Percentiles rank a stretch among this genome's conserved stretches.
Evolutionary conservation across 1,140 invertebrate genomes (phyloP).

Genomic region (Condylostylus longicornis): DNA sequence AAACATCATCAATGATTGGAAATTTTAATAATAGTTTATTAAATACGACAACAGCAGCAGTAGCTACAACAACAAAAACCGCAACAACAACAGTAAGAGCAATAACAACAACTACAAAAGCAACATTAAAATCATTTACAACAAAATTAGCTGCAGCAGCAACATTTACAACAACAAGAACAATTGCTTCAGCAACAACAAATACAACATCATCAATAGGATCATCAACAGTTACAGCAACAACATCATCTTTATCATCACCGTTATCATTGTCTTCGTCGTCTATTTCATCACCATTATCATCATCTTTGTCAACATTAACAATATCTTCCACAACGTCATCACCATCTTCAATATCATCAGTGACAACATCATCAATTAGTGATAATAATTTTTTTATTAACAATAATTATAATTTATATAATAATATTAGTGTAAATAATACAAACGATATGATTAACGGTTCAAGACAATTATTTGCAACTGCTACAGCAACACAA

Average conservation of each 20-base stretch:
- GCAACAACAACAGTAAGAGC: neutral
- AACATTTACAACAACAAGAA: conserved; percentile 11
- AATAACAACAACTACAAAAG: conserved; percentile 6
- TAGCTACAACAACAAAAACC: neutral
- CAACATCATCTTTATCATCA: neutral
- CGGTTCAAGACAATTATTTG: neutral
- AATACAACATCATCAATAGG: conserved; percentile 5
- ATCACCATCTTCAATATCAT: conserved; percentile 4
- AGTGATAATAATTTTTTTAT: no score
- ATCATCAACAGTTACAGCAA: neutral
- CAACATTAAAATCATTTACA: neutral
- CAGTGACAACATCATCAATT: conserved; percentile 2
- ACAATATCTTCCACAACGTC: conserved; percentile 9
- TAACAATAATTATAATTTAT: no score
- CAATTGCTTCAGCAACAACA: conserved; percentile 12
- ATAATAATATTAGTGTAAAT: no score
- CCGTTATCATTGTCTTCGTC: neutral
- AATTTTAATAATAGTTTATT: no score
- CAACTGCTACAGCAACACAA: conserved; percentile 2
- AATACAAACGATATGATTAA: no score
- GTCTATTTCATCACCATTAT: conserved; percentile 11
- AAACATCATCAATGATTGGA: conserved; percentile 4
- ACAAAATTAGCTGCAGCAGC: conserved; percentile 2
- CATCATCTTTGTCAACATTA: conserved; percentile 22
- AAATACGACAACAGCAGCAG: neutral